Conservation (phyloP, 2,113 vertebrate species). For the Halichoeres trimaculatus region DNA sequence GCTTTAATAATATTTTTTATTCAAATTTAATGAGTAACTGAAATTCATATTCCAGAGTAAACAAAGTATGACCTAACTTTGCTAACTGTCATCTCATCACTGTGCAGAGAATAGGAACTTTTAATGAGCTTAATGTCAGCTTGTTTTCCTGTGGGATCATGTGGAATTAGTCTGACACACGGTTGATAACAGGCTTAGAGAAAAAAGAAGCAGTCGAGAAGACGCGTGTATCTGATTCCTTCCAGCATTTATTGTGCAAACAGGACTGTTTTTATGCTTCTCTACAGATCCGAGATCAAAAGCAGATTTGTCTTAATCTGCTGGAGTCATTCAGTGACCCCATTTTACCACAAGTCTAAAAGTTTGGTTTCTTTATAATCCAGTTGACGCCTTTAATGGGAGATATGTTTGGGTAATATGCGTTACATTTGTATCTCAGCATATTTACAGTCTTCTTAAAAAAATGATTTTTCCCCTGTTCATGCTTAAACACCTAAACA, state of each 20-base stretch:
- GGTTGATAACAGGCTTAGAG: not conserved
- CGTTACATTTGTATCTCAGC: too few species aligned
- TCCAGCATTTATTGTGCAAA: not conserved
- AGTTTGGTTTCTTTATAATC: not conserved
- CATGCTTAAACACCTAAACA: too few species aligned
- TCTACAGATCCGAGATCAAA: not conserved
- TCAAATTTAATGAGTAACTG: conserved; percentile 24
- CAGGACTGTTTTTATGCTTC: not conserved
- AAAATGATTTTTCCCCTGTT: too few species aligned
- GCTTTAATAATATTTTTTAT: conserved; percentile 13
- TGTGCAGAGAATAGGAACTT: conserved; percentile 3
- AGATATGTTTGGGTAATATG: not conserved
- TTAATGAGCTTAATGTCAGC: conserved; percentile 35
- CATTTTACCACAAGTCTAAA: not conserved
- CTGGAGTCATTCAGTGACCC: conserved; percentile 6
- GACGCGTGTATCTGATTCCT: conserved; percentile 11
- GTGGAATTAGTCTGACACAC: conserved; percentile 8
- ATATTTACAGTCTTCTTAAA: too few species aligned
- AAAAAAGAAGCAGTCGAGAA: not conserved
- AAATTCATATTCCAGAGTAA: conserved; percentile 27
- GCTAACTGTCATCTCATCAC: conserved; percentile 9
- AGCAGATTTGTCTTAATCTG: not conserved
- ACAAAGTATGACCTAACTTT: conserved; percentile 21
- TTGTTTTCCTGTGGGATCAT: conserved; percentile 11
- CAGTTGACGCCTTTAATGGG: not conserved